Evolutionary conservation across 2,113 vertebrate species (phyloP).

Genomic region (Mixornis gularis): DNA sequence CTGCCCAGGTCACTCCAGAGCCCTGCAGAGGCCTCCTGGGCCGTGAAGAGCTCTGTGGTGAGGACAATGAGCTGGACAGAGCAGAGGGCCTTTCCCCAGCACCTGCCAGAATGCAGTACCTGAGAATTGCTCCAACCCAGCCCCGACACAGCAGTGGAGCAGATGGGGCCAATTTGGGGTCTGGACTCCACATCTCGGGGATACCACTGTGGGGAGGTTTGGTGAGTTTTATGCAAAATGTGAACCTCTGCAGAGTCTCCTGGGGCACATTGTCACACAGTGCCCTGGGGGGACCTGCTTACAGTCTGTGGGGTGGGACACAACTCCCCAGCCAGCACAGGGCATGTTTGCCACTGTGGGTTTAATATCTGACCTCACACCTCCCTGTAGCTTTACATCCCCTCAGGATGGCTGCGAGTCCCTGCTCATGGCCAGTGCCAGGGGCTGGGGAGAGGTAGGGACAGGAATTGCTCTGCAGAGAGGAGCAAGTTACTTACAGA

Average conservation of each 20-base stretch:
- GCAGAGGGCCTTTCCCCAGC: not conserved
- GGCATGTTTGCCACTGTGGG: rapidly evolving
- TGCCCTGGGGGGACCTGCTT: not conserved
- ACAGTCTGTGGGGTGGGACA: not conserved
- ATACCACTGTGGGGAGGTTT: rapidly evolving
- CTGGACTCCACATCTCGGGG: not conserved
- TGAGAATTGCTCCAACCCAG: not conserved
- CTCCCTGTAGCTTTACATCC: not conserved
- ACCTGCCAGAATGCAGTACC: not conserved
- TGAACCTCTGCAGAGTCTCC: not conserved
- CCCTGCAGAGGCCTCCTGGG: not conserved
- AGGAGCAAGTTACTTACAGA: conserved; percentile 78
- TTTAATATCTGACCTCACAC: not conserved
- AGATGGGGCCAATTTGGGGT: not conserved
- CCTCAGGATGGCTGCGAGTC: not conserved
- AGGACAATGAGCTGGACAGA: not conserved
- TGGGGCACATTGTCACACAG: not conserved
- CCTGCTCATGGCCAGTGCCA: rapidly evolving
- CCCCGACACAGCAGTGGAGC: rapidly evolving
- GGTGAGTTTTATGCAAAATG: not conserved
- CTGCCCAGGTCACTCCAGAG: not conserved
- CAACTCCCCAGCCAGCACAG: not conserved
- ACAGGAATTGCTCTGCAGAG: not conserved
- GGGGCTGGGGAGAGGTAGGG: not conserved
- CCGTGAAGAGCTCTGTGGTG: not conserved